These are phyloP conservation scores for Argopecten irradians DNA, from an alignment of 1,140 invertebrate genomes.

Conservation along the genomic window DNA sequence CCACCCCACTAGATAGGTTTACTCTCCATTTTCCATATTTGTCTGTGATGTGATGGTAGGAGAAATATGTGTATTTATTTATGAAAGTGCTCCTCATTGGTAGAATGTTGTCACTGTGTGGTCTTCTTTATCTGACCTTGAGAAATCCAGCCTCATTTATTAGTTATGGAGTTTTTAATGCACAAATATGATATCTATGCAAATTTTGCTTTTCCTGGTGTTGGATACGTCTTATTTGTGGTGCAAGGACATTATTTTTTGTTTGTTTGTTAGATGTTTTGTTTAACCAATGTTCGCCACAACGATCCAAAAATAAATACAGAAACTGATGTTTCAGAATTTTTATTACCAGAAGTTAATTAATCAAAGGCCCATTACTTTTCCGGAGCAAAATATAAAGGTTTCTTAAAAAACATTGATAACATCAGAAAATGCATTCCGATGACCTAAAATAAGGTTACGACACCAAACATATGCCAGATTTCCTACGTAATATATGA, in stretches of 20 bases:
- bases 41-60: not conserved
- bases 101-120: not conserved
- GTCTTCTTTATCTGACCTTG: not conserved
- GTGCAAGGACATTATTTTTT: not conserved
- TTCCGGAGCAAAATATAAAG: no score
- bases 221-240: not conserved
- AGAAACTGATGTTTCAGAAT: no score
- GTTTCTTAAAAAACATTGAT: no score
- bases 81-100: not conserved
- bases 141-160: not conserved
- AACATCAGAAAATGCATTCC: no score
- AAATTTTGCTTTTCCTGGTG: not conserved
- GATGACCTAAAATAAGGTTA: no score
- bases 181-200: not conserved
- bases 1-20: no score
- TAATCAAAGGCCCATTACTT: not conserved
- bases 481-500: no score
- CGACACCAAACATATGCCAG: no score
- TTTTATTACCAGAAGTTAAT: not conserved
- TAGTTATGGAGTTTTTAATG: not conserved
- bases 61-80: not conserved
- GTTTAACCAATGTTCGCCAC: no score
- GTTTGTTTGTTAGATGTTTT: not conserved
- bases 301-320: no score
- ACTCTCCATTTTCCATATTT: not conserved